Percentiles rank a stretch among this genome's conserved stretches.
phyloP scores from a whole-genome alignment of 2,113 vertebrate genomes.

The Hypanus sabinus region DNA sequence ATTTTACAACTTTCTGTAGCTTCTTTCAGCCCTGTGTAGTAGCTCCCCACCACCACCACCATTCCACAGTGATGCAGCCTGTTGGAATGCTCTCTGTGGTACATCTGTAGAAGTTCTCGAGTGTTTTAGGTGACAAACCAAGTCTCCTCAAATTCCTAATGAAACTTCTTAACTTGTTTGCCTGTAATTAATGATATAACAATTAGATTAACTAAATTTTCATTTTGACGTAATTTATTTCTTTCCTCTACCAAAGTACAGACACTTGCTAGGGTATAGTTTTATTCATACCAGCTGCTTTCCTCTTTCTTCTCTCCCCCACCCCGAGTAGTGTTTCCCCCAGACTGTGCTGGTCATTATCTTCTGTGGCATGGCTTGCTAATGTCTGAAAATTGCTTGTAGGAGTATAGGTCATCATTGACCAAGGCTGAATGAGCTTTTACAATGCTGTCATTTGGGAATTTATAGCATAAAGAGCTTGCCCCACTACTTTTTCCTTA shows the following conservation, averaged over 20 bases:
- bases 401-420: neutral
- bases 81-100: no score
- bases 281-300: neutral
- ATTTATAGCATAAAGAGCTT: neutral
- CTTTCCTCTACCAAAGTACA: no score
- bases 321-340: neutral
- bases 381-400: neutral
- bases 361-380: neutral
- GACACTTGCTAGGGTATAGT: neutral
- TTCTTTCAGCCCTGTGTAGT: no score
- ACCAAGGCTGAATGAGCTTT: neutral
- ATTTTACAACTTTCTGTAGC: no score
- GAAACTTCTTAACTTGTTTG: neutral
- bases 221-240: neutral
- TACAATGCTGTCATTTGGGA: neutral
- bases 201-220: neutral
- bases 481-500: neutral
- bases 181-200: neutral
- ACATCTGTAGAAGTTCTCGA: no score
- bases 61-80: no score
- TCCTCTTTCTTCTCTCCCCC: no score
- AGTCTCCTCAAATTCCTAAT: no score
- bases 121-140: no score
- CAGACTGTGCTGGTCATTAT: neutral
- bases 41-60: no score